Conservation (phyloP, 2,113 vertebrate genomes). For the Cheilinus undulatus region DNA sequence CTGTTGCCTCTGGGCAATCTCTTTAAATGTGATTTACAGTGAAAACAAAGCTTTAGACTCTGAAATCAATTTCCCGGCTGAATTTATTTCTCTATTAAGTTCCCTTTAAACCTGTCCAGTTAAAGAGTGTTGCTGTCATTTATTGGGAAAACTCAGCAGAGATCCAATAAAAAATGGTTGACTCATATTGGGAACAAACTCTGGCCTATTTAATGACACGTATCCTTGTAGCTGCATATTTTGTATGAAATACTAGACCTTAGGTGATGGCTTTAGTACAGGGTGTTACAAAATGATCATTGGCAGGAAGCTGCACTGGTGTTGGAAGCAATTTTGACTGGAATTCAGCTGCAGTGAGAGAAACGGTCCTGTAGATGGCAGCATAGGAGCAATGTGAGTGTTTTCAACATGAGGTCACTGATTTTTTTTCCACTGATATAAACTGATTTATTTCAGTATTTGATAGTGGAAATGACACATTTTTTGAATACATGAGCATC, state of each 20-base stretch:
- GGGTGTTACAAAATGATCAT: not conserved
- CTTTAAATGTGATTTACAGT: not conserved
- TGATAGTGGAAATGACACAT: too few species aligned
- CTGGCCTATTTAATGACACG: not conserved
- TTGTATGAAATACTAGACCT: not conserved
- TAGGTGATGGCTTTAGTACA: not conserved
- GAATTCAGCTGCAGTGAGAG: not conserved
- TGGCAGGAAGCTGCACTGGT: not conserved
- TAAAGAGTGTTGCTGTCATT: not conserved
- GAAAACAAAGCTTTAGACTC: not conserved
- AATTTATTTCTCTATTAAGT: constrained; percentile 6
- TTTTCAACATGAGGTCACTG: constrained; percentile 6
- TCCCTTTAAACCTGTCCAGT: not conserved
- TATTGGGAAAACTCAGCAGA: not conserved
- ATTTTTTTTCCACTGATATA: not conserved
- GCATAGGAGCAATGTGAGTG: constrained; percentile 25
- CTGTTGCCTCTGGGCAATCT: not conserved
- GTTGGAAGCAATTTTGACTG: too few species aligned
- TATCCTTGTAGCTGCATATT: not conserved
- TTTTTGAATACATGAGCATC: too few species aligned
- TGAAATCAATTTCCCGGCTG: not conserved
- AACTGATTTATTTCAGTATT: not conserved
- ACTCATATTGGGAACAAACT: not conserved
- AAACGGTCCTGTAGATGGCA: constrained; percentile 52
- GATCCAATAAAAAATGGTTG: not conserved